Percentiles rank a stretch among this genome's conserved stretches.
These are phyloP conservation scores for Crocidura indochinensis DNA, from an alignment of 2,797 vertebrate species.

Conservation along the genomic window DNA sequence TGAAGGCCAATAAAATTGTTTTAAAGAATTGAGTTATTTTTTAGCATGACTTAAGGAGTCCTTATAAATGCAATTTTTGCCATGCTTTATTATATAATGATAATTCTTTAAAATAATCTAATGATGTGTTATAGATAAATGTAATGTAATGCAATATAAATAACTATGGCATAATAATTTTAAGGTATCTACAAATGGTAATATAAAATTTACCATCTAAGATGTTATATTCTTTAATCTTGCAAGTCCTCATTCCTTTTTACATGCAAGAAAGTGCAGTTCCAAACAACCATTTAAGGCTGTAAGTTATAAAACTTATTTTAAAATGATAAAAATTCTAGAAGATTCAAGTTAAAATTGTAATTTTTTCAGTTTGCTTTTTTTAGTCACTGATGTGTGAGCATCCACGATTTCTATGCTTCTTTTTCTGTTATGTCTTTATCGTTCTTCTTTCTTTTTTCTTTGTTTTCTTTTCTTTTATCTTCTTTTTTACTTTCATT, in stretches of 20 bases:
- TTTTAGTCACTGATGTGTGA: background rate
- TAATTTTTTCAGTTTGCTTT: background rate
- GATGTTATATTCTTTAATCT: conserved; percentile 59
- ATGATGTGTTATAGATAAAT: background rate
- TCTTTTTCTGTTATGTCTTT: too few species aligned
- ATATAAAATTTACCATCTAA: conserved; percentile 40
- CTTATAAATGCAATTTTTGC: conserved; percentile 56
- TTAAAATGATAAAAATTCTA: conserved; percentile 11
- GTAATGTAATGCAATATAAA: background rate
- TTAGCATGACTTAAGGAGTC: conserved; percentile 44
- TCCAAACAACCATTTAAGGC: background rate
- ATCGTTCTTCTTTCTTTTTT: too few species aligned
- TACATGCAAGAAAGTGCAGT: background rate
- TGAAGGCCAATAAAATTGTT: conserved; percentile 69
- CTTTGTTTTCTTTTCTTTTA: too few species aligned
- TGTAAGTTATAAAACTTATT: conserved; percentile 8
- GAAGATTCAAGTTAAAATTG: conserved; percentile 14
- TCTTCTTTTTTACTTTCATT: too few species aligned
- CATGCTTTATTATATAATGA: background rate
- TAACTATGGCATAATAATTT: conserved; percentile 37
- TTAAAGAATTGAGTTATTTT: conserved; percentile 64
- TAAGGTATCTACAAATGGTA: background rate
- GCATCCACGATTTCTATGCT: too few species aligned
- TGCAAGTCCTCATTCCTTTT: background rate
- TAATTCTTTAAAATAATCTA: conserved; percentile 4